Base-by-base conservation (phyloP, 2,888 invertebrate species). In the Formica aserva region DNA sequence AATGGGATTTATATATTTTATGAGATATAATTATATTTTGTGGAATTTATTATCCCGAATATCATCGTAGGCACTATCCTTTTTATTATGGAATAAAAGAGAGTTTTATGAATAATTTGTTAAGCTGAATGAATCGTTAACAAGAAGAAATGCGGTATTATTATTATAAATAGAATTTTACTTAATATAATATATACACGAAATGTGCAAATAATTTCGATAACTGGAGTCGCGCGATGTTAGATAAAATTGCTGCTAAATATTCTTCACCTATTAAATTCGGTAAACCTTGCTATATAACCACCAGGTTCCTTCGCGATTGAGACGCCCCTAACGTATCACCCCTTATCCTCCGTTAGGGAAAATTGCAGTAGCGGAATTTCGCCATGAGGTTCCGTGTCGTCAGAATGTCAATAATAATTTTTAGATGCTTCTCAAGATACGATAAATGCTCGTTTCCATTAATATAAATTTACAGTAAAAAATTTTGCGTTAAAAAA, bases 311-410 rank as follows among this genome's bases (percentile, higher is more conserved):
- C 52, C n/a, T 38, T 18, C 6, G 13, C 18, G 9, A 45, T 45
- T 13, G 45, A 60, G 35, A 60, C 78, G 45, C 3, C 9, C 78
- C 74, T 80, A 26, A 8, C 13, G 3, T 32, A 32, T 22, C 1
- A 65, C 22, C 72, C 78, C 78, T 78, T 18, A 71, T 60, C 71
- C 9, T 11, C 45, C 29, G 41, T 9, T 60, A n/a, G 45, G 60
- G n/a, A 72, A 80, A 72, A 72, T 45, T 6, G 26, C 78, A 80
- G 60, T 80, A 60, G 60, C 60, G 74, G 72, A 78, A 78, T 77
- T 77, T 13, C 26, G 13, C 26, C 22, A 29, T 69, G 41, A 57
- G 32, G 15, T 57, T 69, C 38, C 55, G 55, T 41, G 41, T 32
- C 22, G 5, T n/a, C n/a, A 18, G 18, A 60, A 80, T 32, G 41